Evolutionary conservation across 64 coral and sea anemone species (phyloP).

Genomic region (Porites lutea): DNA sequence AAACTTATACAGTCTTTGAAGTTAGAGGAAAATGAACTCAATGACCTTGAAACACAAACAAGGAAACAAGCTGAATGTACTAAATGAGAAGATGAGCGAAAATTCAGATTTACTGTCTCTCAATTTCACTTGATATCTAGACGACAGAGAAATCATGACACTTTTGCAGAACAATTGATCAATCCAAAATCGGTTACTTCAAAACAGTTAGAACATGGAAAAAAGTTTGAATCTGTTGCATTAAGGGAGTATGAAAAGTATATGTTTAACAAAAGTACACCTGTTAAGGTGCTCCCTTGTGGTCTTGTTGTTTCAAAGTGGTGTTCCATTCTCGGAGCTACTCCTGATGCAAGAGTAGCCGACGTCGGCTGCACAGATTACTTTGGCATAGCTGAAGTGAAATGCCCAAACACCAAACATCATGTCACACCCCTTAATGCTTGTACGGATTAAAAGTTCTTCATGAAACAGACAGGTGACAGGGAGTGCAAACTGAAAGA

Average conservation of each 20-base stretch:
- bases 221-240: slow-evolving; percentile 49
- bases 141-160: slow-evolving; percentile 38
- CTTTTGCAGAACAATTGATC: slow-evolving; percentile 26
- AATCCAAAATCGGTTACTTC: slow-evolving; percentile 27
- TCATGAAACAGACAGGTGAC: slow-evolving; percentile 21
- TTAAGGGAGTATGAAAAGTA: slow-evolving; percentile 48
- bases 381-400: slow-evolving; percentile 30
- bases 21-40: slow-evolving; percentile 31
- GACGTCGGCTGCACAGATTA: not conserved
- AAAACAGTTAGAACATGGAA: slow-evolving; percentile 30
- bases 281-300: slow-evolving; percentile 11
- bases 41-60: slow-evolving; percentile 34
- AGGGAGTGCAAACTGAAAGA: slow-evolving; percentile 5
- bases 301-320: slow-evolving; percentile 44
- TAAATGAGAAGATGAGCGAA: slow-evolving; percentile 42
- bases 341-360: not conserved
- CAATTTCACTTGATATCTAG: slow-evolving; percentile 43
- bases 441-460: slow-evolving; percentile 7
- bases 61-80: slow-evolving; percentile 22
- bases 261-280: slow-evolving; percentile 38
- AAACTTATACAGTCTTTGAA: not conserved
- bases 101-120: slow-evolving; percentile 31
- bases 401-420: slow-evolving; percentile 16
- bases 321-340: slow-evolving; percentile 1
- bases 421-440: slow-evolving; percentile 26